These are phyloP conservation scores for Rhabdornis inornatus DNA, from an alignment of 2,113 vertebrate genomes.

Conservation along the genomic window DNA sequence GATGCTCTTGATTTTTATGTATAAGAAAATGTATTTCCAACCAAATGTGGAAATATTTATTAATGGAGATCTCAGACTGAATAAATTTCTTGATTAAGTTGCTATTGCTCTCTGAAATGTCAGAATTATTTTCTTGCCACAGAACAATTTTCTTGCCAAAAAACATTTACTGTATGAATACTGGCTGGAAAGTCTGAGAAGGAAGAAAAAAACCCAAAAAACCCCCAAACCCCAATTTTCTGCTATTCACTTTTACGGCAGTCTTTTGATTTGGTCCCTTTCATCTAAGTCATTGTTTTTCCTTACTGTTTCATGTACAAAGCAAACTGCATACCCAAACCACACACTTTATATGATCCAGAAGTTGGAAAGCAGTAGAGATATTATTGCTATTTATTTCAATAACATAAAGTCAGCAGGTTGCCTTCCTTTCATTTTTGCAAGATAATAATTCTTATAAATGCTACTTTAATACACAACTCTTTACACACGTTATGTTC, in stretches of 20 bases:
- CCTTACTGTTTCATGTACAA: conserved; percentile 50
- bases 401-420: background rate
- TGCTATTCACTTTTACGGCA: background rate
- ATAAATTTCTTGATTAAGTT: conserved; percentile 22
- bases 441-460: background rate
- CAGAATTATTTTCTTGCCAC: conserved; percentile 46
- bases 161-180: conserved; percentile 34
- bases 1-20: background rate
- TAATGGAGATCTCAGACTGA: background rate
- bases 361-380: conserved; percentile 1
- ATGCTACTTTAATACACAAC: background rate
- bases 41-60: background rate
- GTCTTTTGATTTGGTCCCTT: conserved; percentile 45
- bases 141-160: conserved; percentile 53
- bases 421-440: conserved; percentile 38
- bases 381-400: conserved; percentile 7
- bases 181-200: conserved; percentile 35
- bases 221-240: background rate
- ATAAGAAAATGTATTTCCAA: background rate
- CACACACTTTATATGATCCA: conserved; percentile 24
- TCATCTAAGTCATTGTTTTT: conserved; percentile 46
- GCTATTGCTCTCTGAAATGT: conserved; percentile 39
- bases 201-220: background rate
- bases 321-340: conserved; percentile 60
- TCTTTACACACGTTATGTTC: background rate